phyloP scores from a whole-genome alignment of 2,797 vertebrate species.

The Thunnus albacares region DNA sequence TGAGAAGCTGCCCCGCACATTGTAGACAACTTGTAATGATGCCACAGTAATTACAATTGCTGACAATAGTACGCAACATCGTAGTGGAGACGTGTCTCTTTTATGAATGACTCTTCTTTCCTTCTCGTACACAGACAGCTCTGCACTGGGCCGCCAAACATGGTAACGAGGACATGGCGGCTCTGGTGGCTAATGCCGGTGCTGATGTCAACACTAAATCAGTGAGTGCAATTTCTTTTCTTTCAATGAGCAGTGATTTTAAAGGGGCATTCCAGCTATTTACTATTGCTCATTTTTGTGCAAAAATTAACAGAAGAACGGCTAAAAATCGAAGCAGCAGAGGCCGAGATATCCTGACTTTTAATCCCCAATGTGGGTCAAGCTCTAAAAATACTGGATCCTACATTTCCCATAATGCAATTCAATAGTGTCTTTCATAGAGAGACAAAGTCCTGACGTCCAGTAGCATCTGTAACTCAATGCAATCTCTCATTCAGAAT shows the following conservation, averaged over 20 bases:
- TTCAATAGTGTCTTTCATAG: background rate
- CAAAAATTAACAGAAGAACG: too few relatives aligned
- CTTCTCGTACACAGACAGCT: slow-evolving; percentile 81
- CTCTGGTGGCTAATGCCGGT: slow-evolving; percentile 82
- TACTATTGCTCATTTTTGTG: background rate
- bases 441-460: too few relatives aligned
- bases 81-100: background rate
- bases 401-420: slow-evolving; percentile 19
- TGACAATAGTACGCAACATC: background rate
- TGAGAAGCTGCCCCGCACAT: slow-evolving; percentile 34
- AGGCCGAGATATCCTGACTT: background rate
- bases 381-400: background rate
- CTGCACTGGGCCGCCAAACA: slow-evolving; percentile 91
- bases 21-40: slow-evolving; percentile 45
- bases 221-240: slow-evolving; percentile 73
- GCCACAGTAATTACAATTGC: background rate
- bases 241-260: background rate
- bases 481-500: too few relatives aligned
- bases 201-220: slow-evolving; percentile 88
- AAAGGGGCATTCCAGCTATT: slow-evolving; percentile 3
- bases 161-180: slow-evolving; percentile 86
- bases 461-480: too few relatives aligned
- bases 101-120: slow-evolving; percentile 3
- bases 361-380: background rate
- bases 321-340: background rate